Percentiles rank a stretch among this genome's conserved stretches.
These are phyloP conservation scores for Thumatha senex DNA, from an alignment of 2,888 invertebrate genomes.

Conservation along the genomic window DNA sequence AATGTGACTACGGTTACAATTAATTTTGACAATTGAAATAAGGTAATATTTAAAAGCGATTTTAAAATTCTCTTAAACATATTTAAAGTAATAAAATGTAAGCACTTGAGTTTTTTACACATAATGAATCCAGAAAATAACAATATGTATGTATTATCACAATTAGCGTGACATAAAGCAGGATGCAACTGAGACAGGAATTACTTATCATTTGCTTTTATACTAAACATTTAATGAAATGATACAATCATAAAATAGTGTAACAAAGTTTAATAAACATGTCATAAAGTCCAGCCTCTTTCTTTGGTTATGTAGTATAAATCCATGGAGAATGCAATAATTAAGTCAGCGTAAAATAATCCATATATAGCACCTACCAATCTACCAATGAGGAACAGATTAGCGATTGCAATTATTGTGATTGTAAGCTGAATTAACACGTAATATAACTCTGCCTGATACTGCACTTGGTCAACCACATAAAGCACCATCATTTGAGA, in stretches of 20 bases:
- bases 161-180: constrained; percentile 3
- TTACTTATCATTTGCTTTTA: constrained; percentile 19
- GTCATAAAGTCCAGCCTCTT: constrained; percentile 60
- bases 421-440: constrained; percentile 52
- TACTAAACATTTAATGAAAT: constrained; percentile 18
- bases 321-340: constrained; percentile 67
- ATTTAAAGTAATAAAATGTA: constrained; percentile 33
- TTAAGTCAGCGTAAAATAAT: constrained; percentile 67
- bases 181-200: constrained; percentile 20
- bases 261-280: constrained; percentile 29
- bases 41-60: constrained; percentile 43
- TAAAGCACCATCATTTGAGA: constrained; percentile 67
- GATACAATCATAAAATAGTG: constrained; percentile 30
- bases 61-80: constrained; percentile 38
- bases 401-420: constrained; percentile 47
- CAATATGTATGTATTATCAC: not conserved
- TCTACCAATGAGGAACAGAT: constrained; percentile 49
- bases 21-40: constrained; percentile 45
- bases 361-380: constrained; percentile 65
- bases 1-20: constrained; percentile 37
- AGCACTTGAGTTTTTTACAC: constrained; percentile 21
- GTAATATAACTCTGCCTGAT: constrained; percentile 70
- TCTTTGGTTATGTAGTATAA: constrained; percentile 62
- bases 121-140: constrained; percentile 3
- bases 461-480: constrained; percentile 70